Percentiles rank a stretch among this genome's conserved stretches.
Evolutionary conservation across 2,797 vertebrate species (phyloP).

Genomic region (Cyprinella venusta): DNA sequence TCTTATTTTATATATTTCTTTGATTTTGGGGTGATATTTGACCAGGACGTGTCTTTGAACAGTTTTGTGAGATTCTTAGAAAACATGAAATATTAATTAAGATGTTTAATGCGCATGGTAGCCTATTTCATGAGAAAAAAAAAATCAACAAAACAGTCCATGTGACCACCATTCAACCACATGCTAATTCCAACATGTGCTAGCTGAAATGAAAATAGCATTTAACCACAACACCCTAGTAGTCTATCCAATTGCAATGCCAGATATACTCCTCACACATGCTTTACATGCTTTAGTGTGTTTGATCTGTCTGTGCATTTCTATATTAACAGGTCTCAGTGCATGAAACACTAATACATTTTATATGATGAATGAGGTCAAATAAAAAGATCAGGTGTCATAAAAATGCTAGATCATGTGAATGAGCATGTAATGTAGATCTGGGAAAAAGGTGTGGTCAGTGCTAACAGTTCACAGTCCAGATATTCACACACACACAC

Average conservation of each 20-base stretch:
- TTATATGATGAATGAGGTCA: neutral
- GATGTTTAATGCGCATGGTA: neutral
- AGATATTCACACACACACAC: conserved; percentile 6
- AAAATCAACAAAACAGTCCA: neutral
- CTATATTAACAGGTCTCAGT: neutral
- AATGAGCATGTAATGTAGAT: neutral
- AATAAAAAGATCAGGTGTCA: neutral
- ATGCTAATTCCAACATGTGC: neutral
- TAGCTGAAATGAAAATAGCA: neutral
- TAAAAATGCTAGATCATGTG: neutral
- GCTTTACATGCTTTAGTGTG: neutral
- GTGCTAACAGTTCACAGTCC: conserved; percentile 9
- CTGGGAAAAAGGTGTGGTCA: neutral
- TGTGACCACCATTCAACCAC: neutral
- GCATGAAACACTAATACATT: neutral
- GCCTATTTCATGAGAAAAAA: neutral
- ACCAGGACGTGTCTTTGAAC: neutral
- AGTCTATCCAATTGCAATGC: neutral
- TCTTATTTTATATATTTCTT: too few relatives aligned
- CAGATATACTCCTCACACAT: neutral
- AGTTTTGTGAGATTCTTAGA: neutral
- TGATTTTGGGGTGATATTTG: neutral
- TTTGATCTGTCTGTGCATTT: neutral
- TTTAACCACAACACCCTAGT: neutral
- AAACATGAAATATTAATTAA: neutral